These are phyloP conservation scores for Oscheius sp. DNA, from an alignment of 2,888 invertebrate species.

Conservation along the genomic window DNA sequence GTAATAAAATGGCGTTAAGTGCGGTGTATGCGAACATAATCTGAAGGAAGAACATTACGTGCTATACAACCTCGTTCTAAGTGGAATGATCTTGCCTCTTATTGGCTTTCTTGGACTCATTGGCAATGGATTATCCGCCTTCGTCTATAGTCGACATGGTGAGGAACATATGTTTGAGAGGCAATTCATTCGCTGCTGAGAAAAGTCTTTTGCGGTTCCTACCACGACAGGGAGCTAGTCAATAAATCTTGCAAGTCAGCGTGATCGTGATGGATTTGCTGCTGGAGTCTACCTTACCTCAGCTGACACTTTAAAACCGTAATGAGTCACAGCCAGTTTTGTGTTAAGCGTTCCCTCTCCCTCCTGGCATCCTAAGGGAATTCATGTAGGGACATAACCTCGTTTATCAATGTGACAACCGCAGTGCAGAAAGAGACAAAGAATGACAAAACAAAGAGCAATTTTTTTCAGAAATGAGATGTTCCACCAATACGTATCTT, in stretches of 20 bases:
- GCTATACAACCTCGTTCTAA: constrained; percentile 63
- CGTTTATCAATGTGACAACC: constrained; percentile 19
- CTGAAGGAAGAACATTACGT: constrained; percentile 45
- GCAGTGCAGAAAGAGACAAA: constrained; percentile 2
- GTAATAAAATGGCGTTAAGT: constrained; percentile 41
- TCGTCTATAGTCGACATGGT: constrained; percentile 66
- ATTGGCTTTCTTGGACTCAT: constrained; percentile 64
- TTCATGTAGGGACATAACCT: constrained; percentile 16
- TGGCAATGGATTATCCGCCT: constrained; percentile 67
- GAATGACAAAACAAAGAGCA: not conserved
- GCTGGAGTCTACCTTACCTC: too few species aligned
- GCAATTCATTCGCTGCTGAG: not conserved
- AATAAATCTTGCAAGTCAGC: constrained; percentile 4
- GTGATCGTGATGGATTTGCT: constrained; percentile 20
- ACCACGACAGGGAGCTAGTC: too few species aligned
- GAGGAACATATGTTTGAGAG: constrained; percentile 9
- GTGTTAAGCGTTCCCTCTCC: not conserved
- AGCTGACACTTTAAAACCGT: constrained; percentile 21
- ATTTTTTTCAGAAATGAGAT: constrained; percentile 58
- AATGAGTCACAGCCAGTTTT: not conserved
- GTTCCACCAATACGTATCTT: constrained; percentile 66
- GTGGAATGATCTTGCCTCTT: constrained; percentile 66
- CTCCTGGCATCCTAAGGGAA: constrained; percentile 14
- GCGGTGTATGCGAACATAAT: constrained; percentile 47
- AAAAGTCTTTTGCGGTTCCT: not conserved